Conservation (phyloP, 1,140 invertebrate genomes). For the Luehdorfia chinensis region DNA sequence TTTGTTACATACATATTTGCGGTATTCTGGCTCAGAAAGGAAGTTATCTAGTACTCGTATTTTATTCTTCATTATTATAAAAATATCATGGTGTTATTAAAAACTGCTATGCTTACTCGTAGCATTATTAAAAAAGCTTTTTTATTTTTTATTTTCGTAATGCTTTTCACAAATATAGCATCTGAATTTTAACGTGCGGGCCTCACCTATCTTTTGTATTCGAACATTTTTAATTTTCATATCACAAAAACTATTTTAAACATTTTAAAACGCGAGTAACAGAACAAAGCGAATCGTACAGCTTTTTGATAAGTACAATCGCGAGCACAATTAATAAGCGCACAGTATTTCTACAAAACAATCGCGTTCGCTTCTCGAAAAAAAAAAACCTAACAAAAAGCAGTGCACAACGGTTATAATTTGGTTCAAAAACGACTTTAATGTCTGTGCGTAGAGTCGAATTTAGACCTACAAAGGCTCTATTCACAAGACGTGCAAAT, state of each 20-base stretch:
- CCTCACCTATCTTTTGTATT: constrained; percentile 13
- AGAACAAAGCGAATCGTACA: constrained; percentile 9
- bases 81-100: too few relatives aligned
- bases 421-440: constrained; percentile 4
- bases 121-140: constrained; percentile 16
- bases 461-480: constrained; percentile 6
- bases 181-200: constrained; percentile 5
- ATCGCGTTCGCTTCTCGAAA: constrained; percentile 3
- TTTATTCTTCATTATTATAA: too few relatives aligned
- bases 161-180: constrained; percentile 7
- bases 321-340: constrained; percentile 16
- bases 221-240: constrained; percentile 1
- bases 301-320: constrained; percentile 18
- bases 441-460: constrained; percentile 7
- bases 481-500: constrained; percentile 30
- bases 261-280: constrained; percentile 9
- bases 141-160: constrained; percentile 10
- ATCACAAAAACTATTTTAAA: constrained; percentile 16
- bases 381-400: constrained; percentile 3
- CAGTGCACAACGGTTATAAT: constrained; percentile 2
- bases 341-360: constrained; percentile 13
- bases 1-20: too few relatives aligned
- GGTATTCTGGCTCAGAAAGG: too few relatives aligned
- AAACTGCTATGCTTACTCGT: too few relatives aligned
- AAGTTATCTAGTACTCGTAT: too few relatives aligned